Base-by-base conservation (phyloP, 2,797 vertebrate genomes). In the Cuniculus paca region DNA sequence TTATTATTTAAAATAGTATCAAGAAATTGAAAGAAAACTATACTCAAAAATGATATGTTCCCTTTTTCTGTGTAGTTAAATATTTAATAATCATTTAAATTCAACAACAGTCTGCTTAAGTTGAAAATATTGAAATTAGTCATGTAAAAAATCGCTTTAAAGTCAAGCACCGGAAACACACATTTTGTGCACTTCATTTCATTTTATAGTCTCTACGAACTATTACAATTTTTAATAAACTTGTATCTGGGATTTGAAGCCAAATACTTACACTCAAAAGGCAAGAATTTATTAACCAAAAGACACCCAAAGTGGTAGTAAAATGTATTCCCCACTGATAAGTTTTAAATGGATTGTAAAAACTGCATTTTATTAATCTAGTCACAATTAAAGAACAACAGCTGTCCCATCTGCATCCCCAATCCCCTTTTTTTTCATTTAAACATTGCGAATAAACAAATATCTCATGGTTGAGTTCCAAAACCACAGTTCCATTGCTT, bases 191-290 rank as follows among this genome's bases (percentile, higher is more conserved):
- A 98, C 98, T 98, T 98, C 98, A 98, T 98, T 99, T 98, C 97
- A 97, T 98, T 99, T 98, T 98, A 99, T 97, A 92, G 98, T 98
- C 98, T 98, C 96, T 87, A 98, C 98, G 97, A 98, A 98, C 98
- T 98, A 98, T 98, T 98, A 98, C 93, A 98, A 97, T 98, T 98
- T 98, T 98, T 98, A 99, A 98, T 98, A 99, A 99, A 98, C 97
- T 98, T 98, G 96, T 98, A 97, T 98, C 97, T 98, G 97, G 96
- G 97, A 98, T 97, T 98, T 98, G 95, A 98, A 98, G 98, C 97
- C 96, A 98, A 98, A 98, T 90, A 96, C 97, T 98, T 98, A 97
- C 52, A 97, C 96, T 98, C 96, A 98, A 98, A 98, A 98, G 97
- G 95, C 98, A 98, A 97, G 96, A 98, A 98, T 98, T 98, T 98